Percentiles rank a stretch among this genome's conserved stretches.
Conservation (phyloP, 1,140 invertebrate genomes). For the Pygmarrhopalites habei region DNA sequence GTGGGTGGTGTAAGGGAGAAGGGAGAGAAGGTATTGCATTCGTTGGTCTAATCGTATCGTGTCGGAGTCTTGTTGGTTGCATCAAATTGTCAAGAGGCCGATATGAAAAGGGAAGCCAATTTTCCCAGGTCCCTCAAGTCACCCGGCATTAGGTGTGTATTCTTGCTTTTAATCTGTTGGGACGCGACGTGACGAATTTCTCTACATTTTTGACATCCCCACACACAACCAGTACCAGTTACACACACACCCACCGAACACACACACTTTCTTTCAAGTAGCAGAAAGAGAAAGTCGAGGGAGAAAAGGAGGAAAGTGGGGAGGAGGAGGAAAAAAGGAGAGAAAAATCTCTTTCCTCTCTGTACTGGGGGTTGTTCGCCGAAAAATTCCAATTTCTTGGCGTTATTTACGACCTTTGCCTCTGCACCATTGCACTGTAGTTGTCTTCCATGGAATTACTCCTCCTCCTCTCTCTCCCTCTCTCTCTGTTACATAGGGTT, state of each 20-base stretch:
- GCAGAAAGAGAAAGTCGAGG: background rate
- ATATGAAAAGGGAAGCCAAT: constrained; percentile 19
- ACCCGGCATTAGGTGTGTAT: constrained; percentile 14
- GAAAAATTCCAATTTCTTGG: constrained; percentile 29
- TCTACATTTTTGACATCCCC: constrained; percentile 19
- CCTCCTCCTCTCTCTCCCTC: no score
- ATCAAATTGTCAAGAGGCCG: constrained; percentile 6
- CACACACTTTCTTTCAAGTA: no score
- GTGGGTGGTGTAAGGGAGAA: background rate
- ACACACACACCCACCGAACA: background rate
- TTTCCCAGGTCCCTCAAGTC: constrained; percentile 7
- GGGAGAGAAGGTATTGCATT: background rate
- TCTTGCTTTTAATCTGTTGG: constrained; percentile 26
- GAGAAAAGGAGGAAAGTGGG: background rate
- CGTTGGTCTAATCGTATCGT: constrained; percentile 17
- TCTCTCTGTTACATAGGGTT: no score
- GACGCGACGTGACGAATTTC: constrained; percentile 29
- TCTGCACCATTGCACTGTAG: constrained; percentile 5
- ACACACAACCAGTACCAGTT: background rate
- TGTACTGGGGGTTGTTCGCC: background rate
- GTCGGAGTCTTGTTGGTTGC: constrained; percentile 12
- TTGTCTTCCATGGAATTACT: constrained; percentile 5
- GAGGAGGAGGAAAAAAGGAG: background rate
- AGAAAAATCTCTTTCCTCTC: constrained; percentile 4
- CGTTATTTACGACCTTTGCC: constrained; percentile 29